Evolutionary conservation across 1,140 invertebrate genomes (phyloP).

Genomic region (Sitodiplosis mosellana): DNA sequence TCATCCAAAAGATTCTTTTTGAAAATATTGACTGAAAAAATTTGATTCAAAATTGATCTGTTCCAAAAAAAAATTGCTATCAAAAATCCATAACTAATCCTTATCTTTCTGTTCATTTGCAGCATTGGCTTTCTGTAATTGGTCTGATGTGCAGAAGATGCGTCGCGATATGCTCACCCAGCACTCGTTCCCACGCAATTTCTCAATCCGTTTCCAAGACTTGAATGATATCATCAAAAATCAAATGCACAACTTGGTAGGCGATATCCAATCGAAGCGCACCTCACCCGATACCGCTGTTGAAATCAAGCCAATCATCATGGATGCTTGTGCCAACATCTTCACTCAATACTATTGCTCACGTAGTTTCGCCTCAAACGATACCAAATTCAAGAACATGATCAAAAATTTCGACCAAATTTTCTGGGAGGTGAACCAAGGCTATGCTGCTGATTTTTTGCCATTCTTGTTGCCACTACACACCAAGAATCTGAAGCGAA

Average conservation of each 20-base stretch:
- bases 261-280: conserved; percentile 21
- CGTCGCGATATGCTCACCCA: conserved; percentile 49
- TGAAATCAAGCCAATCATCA: conserved; percentile 34
- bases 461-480: conserved; percentile 51
- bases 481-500: conserved; percentile 38
- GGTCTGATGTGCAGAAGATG: conserved; percentile 55
- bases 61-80: no score
- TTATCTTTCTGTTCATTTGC: conserved; percentile 25
- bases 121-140: conserved; percentile 72
- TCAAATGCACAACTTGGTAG: conserved; percentile 33
- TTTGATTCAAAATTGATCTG: no score
- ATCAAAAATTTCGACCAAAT: conserved; percentile 57
- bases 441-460: conserved; percentile 65
- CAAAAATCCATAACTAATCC: no score
- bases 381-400: conserved; percentile 39
- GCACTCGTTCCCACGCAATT: conserved; percentile 50
- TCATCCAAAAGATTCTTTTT: neutral
- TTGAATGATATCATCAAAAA: conserved; percentile 37
- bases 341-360: conserved; percentile 66
- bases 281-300: conserved; percentile 11
- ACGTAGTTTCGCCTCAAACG: conserved; percentile 39
- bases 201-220: conserved; percentile 40
- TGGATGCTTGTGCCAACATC: conserved; percentile 50
- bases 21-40: neutral
- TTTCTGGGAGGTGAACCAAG: conserved; percentile 72